phyloP scores from a whole-genome alignment of 2,113 vertebrate genomes.

The Diphyllodes magnificus region DNA sequence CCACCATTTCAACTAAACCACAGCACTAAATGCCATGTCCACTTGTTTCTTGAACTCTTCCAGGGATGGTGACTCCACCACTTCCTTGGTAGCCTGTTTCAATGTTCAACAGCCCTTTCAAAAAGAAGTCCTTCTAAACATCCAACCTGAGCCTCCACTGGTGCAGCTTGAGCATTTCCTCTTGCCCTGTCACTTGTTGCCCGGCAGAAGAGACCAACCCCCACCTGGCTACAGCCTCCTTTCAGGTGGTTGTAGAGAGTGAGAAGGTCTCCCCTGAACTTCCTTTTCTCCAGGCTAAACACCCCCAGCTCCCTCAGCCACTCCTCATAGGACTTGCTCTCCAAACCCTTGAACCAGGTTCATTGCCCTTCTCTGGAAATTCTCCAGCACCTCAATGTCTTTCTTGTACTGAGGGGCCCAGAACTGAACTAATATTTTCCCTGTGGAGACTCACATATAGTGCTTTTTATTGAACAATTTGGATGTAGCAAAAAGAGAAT shows the following conservation, averaged over 20 bases:
- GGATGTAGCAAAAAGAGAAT: background rate
- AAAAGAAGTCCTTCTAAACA: background rate
- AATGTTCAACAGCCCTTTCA: background rate
- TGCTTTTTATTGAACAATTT: background rate
- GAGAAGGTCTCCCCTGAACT: background rate
- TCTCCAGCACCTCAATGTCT: background rate
- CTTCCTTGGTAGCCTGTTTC: background rate
- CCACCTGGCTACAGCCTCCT: background rate
- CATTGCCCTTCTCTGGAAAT: background rate
- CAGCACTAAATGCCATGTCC: background rate
- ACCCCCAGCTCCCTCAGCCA: background rate
- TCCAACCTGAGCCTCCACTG: background rate
- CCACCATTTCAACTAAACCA: background rate
- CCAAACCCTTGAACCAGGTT: background rate
- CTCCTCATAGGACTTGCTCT: background rate
- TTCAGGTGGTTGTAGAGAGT: background rate
- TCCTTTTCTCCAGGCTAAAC: background rate
- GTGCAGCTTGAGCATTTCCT: background rate
- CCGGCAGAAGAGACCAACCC: background rate
- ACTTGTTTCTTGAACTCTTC: background rate
- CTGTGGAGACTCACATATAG: background rate
- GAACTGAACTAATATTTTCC: background rate
- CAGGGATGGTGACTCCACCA: background rate
- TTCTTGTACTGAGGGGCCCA: background rate
- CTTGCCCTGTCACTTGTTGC: background rate